Evolutionary conservation across 2,888 invertebrate genomes (phyloP), one percentile per base, ranked within the genome.

Genomic region (Amiota communis): DNA sequence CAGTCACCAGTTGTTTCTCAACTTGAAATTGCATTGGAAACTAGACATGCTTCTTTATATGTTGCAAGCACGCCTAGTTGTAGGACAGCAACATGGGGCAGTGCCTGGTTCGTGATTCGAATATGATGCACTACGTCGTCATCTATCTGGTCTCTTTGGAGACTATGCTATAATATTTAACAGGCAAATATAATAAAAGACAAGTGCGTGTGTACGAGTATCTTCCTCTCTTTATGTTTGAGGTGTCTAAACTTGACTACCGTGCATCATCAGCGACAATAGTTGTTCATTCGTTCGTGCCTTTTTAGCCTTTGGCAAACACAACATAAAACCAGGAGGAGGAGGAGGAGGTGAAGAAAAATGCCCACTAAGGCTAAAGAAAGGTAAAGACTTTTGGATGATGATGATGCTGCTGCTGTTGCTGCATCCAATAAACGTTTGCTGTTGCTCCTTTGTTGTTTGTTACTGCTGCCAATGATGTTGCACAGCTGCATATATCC

Each of bases 181-280:
- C 53, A 53, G 53, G 36, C 36, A 36, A 36, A 36, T 36, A 36
- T 36, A 36, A 36, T 36, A 36, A 36, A 36, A 36, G 36, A 36
- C 36, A 53, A 53, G 53, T 53, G 53, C 15, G 53, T 15, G 53
- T 53, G 53, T 53, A 15, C 53, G 53, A 13, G 82, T 81, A 85
- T 85, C 84, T 84, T 85, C 77, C 85, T 85, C 36, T 15, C n/a
- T n/a, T 53, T 53, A 53, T 84, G 82, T 83, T 85, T 83, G 84
- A 83, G 84, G 86, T 83, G 86, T 85, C 86, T 81, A 84, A 83
- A 85, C 84, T 83, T 84, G 83, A 83, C 83, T 83, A 83, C 83
- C 80, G 83, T 83, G 81, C 78, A 65, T 67, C 48, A 48, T 47
- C 13, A 48, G 15, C 57, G 46, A 57, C 67, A 13, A 17, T 47